A percentile compares a stretch with the other conserved stretches of the same genome.
Evolutionary conservation across 2,113 vertebrate genomes (phyloP).

Genomic region (Sander vitreus): DNA sequence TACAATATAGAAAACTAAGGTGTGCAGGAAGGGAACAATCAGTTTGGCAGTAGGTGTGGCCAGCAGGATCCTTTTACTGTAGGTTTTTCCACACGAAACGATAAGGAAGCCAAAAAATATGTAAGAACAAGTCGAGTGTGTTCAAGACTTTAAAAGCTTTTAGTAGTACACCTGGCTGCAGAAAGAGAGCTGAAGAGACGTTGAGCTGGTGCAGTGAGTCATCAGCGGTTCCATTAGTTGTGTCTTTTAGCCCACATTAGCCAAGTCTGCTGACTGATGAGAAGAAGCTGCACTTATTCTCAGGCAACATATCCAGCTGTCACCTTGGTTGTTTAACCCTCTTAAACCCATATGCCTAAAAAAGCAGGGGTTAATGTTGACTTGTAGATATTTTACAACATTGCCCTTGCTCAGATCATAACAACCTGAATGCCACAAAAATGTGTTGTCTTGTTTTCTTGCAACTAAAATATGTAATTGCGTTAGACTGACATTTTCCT

Average conservation of each 20-base stretch:
- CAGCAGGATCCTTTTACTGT: too few relatives aligned
- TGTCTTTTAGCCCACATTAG: too few relatives aligned
- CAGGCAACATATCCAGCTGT: background rate
- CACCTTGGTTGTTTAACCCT: background rate
- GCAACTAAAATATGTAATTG: background rate
- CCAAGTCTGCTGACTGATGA: background rate
- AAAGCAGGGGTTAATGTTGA: too few relatives aligned
- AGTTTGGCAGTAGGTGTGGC: background rate
- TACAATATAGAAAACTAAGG: background rate
- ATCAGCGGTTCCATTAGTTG: background rate
- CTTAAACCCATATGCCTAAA: background rate
- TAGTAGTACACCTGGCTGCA: background rate
- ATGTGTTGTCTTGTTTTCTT: conserved; percentile 4
- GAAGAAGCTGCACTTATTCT: background rate
- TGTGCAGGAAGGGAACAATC: background rate
- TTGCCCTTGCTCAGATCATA: background rate
- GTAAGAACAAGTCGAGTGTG: background rate
- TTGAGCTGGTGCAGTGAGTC: conserved; percentile 13
- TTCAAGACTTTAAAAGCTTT: background rate
- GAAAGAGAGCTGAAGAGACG: background rate
- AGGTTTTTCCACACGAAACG: background rate
- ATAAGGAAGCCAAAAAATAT: too few relatives aligned
- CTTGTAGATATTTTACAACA: background rate
- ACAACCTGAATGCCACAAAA: background rate
- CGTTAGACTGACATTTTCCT: background rate